Percentiles rank a stretch among this genome's conserved stretches.
Evolutionary conservation across 2,113 vertebrate genomes (phyloP).

Genomic region (Triplophysa rosa): DNA sequence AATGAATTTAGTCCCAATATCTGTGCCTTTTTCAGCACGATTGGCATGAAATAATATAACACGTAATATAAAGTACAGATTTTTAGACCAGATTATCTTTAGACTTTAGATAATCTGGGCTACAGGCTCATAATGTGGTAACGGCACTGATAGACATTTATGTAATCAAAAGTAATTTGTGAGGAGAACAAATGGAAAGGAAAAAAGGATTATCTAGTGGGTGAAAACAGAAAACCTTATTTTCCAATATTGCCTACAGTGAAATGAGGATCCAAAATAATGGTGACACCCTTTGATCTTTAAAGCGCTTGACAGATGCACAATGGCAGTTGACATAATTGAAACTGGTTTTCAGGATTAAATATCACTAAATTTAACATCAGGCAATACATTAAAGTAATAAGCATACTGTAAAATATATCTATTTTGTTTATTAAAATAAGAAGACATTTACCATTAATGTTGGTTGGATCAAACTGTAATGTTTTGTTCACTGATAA

Average conservation of each 20-base stretch:
- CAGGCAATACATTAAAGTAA: not conserved
- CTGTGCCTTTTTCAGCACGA: not conserved
- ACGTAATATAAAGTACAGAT: not conserved
- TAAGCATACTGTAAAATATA: not conserved
- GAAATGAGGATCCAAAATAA: slow-evolving; percentile 3
- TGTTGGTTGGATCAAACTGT: not conserved
- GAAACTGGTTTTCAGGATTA: slow-evolving; percentile 11
- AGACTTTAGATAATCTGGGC: slow-evolving; percentile 15
- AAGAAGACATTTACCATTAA: not conserved
- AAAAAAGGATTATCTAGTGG: slow-evolving; percentile 13
- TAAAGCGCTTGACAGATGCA: slow-evolving; percentile 22
- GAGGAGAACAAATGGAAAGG: slow-evolving; percentile 2
- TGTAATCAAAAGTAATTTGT: slow-evolving; percentile 23
- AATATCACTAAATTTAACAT: not conserved
- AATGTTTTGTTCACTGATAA: not conserved
- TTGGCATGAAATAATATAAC: not conserved
- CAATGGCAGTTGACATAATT: slow-evolving; percentile 1
- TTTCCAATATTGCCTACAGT: slow-evolving; percentile 5
- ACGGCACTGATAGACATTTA: not conserved
- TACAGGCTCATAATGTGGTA: not conserved
- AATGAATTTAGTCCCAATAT: not conserved
- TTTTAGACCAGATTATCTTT: not conserved
- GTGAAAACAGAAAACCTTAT: slow-evolving; percentile 2
- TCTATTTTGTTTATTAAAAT: not conserved
- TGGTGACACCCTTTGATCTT: not conserved